Base-by-base conservation (phyloP, 2,888 invertebrate genomes). In the Plebejus anna region DNA sequence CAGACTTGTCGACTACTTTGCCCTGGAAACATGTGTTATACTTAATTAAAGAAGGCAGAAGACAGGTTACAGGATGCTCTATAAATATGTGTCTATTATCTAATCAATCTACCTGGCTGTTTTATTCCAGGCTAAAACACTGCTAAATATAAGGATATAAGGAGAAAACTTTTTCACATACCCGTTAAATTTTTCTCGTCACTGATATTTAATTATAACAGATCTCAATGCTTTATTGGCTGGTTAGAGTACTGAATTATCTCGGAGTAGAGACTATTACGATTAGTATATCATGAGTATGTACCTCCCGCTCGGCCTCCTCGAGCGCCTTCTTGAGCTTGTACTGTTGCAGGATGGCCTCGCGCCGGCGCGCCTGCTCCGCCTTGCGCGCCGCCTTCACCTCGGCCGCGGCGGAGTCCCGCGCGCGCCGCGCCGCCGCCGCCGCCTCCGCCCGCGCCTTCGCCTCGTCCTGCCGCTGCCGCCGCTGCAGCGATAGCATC, bases 281-380 rank as follows among this genome's bases (percentile, higher is more conserved):
- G 13, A 57, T n/a, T 0, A n/a, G 57, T 57, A 59, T 2, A 0
- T 59, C 6, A 5, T 5, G 4, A 22, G 22, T 7, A 7, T 2
- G 28, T 82, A 97, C 97, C 95, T 97, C 97, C 86, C 97, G 91
- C 88, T 98, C 97, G 38, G 98, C 98, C 91, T 98, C 98, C 88
- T 98, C 98, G 79, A 97, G 96, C 77, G 97, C 97, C 90, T 99
- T 99, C 88, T 98, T 98, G 82, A 98, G 94, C 90, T 98, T 97
- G 92, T 99, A 98, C 89, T 98, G 97, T 86, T 98, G 98, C 82
- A 98, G 95, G 86, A 99, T 99, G 81, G 95, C 96, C 81, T 98
- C 97, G 77, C 98, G 93, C 78, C 98, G 94, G n/a, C 96, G 95
- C 83, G 96, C 96, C 88, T 99, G 98, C 84, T 98, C 98, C 83